Conservation (phyloP, 2,888 invertebrate species). For the Podotricha telesiphe region DNA sequence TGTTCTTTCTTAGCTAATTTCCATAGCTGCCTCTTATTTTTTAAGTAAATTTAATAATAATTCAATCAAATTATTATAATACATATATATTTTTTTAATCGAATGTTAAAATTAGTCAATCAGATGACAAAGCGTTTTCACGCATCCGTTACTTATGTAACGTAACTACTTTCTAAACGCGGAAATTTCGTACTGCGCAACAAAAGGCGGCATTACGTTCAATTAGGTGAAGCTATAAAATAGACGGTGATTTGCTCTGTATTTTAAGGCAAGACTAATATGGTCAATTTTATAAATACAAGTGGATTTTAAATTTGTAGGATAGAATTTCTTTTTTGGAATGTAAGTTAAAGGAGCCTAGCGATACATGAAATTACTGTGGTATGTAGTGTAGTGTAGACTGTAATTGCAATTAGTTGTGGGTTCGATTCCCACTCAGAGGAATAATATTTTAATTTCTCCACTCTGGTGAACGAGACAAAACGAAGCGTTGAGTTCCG, state of each 20-base stretch:
- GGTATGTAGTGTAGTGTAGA: no score
- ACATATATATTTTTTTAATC: no score
- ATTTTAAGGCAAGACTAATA: slow-evolving; percentile 11
- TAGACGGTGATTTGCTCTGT: slow-evolving; percentile 11
- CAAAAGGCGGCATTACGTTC: slow-evolving; percentile 27
- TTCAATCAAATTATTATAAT: not conserved
- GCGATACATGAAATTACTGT: no score
- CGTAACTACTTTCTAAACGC: slow-evolving; percentile 34
- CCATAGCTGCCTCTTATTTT: not conserved
- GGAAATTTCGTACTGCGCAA: slow-evolving; percentile 31
- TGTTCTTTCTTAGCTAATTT: not conserved
- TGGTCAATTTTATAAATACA: not conserved
- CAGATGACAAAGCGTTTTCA: slow-evolving; percentile 24
- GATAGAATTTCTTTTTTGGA: not conserved
- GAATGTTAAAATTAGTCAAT: not conserved
- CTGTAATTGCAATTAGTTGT: no score
- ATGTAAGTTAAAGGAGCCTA: not conserved
- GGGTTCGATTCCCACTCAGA: no score
- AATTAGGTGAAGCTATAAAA: slow-evolving; percentile 11
- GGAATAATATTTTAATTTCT: no score
- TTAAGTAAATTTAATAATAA: not conserved
- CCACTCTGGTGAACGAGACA: no score
- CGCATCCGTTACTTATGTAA: slow-evolving; percentile 18
- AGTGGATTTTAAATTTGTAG: no score
- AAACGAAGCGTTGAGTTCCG: no score